phyloP scores from a whole-genome alignment of 2,888 invertebrate species.

The Rotaria socialis region DNA sequence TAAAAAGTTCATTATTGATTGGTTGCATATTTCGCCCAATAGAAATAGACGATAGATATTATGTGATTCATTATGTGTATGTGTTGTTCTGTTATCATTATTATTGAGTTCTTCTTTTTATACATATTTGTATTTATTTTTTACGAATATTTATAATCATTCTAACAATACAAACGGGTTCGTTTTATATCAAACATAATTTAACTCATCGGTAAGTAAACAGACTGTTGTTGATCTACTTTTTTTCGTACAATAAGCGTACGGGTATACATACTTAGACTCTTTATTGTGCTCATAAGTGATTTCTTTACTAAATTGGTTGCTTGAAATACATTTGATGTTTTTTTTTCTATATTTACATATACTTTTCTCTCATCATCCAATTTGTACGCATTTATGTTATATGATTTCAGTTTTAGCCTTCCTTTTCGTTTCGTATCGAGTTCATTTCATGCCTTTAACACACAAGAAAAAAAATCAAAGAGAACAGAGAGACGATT shows the following conservation, averaged over 20 bases:
- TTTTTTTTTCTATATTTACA: neutral
- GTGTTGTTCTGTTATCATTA: neutral
- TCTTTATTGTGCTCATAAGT: neutral
- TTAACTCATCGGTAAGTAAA: neutral
- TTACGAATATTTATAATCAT: neutral
- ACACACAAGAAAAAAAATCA: neutral
- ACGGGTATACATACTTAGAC: neutral
- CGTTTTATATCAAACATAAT: too few relatives aligned
- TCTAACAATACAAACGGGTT: neutral
- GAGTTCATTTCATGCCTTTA: neutral
- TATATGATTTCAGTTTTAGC: neutral
- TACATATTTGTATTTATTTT: neutral
- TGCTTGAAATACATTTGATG: neutral
- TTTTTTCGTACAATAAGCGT: neutral
- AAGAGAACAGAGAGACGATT: neutral
- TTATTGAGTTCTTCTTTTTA: neutral
- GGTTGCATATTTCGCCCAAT: neutral
- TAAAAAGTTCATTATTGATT: neutral
- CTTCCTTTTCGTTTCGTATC: neutral
- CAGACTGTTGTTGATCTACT: neutral
- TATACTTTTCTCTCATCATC: neutral
- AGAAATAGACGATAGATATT: neutral
- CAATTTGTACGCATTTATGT: neutral
- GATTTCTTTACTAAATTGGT: neutral
- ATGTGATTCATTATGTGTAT: neutral